Percentiles rank a stretch among this genome's conserved stretches.
These are phyloP conservation scores for Odontothrips loti DNA, from an alignment of 2,888 invertebrate species.

Conservation along the genomic window DNA sequence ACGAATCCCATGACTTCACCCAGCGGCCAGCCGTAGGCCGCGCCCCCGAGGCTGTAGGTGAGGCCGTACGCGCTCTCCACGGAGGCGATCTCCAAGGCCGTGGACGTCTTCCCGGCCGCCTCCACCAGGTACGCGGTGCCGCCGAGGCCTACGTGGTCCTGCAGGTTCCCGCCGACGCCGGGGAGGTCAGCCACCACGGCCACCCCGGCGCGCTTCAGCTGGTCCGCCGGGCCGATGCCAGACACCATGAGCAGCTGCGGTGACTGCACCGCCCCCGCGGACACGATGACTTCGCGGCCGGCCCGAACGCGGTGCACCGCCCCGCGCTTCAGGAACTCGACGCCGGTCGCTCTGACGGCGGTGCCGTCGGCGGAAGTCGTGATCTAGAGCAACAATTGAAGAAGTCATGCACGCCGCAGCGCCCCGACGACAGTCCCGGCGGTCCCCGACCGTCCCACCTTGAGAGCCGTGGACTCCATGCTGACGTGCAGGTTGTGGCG, in stretches of 20 bases:
- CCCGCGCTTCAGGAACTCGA: conserved; percentile 58
- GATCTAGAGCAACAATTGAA: too few relatives aligned
- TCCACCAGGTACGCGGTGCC: conserved; percentile 68
- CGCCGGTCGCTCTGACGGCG: conserved; percentile 56
- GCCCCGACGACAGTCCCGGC: too few relatives aligned
- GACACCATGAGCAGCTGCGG: conserved; percentile 38
- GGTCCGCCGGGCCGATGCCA: conserved; percentile 36
- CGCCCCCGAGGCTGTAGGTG: conserved; percentile 56
- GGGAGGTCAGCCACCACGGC: conserved; percentile 41
- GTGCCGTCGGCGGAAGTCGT: background rate
- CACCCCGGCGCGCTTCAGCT: conserved; percentile 34
- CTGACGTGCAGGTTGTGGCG: conserved; percentile 40
- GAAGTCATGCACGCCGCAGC: too few relatives aligned
- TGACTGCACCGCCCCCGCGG: conserved; percentile 37
- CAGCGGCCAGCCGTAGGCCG: conserved; percentile 69
- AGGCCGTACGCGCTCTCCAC: conserved; percentile 59
- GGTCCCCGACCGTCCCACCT: conserved; percentile 31
- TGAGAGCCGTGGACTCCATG: conserved; percentile 42
- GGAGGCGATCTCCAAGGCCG: conserved; percentile 56
- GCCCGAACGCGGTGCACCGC: conserved; percentile 38
- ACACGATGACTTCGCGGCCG: conserved; percentile 36
- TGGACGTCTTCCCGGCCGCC: conserved; percentile 48
- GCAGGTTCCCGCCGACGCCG: conserved; percentile 51
- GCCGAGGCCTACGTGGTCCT: conserved; percentile 62
- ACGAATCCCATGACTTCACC: conserved; percentile 74